A percentile compares a stretch with the other conserved stretches of the same genome.
phyloP scores from a whole-genome alignment of 2,888 invertebrate species.

The Clostera curtula region DNA sequence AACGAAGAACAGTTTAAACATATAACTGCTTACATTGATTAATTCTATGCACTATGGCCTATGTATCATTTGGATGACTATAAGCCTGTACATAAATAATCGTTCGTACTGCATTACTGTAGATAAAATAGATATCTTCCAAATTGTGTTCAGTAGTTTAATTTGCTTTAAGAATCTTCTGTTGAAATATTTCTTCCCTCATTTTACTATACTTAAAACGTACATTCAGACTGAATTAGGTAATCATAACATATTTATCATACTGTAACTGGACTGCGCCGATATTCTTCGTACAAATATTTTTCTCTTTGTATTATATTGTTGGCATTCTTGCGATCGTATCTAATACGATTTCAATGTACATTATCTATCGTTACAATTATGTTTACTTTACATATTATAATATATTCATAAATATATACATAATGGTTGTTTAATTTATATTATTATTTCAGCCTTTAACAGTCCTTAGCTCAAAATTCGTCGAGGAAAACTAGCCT shows the following conservation, averaged over 20 bases:
- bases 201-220: constrained; percentile 19
- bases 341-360: constrained; percentile 44
- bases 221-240: constrained; percentile 47
- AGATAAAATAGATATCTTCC: constrained; percentile 26
- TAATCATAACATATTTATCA: constrained; percentile 32
- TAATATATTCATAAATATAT: constrained; percentile 26
- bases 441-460: too few relatives aligned
- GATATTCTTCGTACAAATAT: constrained; percentile 63
- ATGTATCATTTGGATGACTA: too few relatives aligned
- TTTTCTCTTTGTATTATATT: constrained; percentile 46
- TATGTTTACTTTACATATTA: constrained; percentile 32
- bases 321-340: constrained; percentile 47
- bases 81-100: too few relatives aligned
- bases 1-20: too few relatives aligned
- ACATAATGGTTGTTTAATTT: too few relatives aligned
- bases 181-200: constrained; percentile 18
- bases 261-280: constrained; percentile 42
- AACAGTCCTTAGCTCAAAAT: too few relatives aligned
- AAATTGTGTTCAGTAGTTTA: constrained; percentile 43
- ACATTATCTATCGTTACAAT: constrained; percentile 37
- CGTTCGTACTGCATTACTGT: neutral
- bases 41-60: too few relatives aligned
- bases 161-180: constrained; percentile 19
- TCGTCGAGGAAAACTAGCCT: too few relatives aligned
- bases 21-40: too few relatives aligned